A percentile compares a stretch with the other conserved stretches of the same genome.
Conservation (phyloP, 2,113 vertebrate genomes). For the Sardina pilchardus region DNA sequence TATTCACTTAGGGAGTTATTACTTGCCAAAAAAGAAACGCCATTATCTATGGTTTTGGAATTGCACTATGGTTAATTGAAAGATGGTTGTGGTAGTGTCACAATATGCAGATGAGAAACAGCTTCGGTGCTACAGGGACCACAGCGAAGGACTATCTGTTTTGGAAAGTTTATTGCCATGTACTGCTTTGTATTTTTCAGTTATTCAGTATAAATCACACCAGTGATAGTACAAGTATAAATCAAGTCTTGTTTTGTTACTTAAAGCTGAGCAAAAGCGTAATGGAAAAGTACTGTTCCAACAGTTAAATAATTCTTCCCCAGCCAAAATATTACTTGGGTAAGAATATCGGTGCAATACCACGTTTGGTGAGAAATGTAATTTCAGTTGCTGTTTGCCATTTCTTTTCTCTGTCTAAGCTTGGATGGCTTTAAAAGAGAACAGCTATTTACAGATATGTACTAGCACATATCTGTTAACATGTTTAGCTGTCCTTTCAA, state of each 20-base stretch:
- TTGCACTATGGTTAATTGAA: not conserved
- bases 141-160: not conserved
- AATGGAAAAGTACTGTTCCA: not conserved
- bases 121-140: not conserved
- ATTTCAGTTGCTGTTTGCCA: not conserved
- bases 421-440: not conserved
- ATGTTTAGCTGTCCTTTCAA: not conserved
- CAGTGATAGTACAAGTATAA: not conserved
- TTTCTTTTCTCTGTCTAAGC: not conserved
- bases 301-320: not conserved
- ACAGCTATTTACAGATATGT: not conserved
- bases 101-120: not conserved
- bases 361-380: not conserved
- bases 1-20: not conserved
- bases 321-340: not conserved
- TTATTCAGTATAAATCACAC: conserved; percentile 11
- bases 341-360: too few relatives aligned
- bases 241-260: not conserved
- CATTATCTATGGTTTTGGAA: not conserved
- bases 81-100: not conserved
- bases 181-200: conserved; percentile 31
- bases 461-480: not conserved
- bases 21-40: conserved; percentile 3
- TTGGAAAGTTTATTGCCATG: not conserved
- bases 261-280: not conserved